Base-by-base conservation (phyloP, 2,888 invertebrate genomes). In the Frankliniella intonsa region DNA sequence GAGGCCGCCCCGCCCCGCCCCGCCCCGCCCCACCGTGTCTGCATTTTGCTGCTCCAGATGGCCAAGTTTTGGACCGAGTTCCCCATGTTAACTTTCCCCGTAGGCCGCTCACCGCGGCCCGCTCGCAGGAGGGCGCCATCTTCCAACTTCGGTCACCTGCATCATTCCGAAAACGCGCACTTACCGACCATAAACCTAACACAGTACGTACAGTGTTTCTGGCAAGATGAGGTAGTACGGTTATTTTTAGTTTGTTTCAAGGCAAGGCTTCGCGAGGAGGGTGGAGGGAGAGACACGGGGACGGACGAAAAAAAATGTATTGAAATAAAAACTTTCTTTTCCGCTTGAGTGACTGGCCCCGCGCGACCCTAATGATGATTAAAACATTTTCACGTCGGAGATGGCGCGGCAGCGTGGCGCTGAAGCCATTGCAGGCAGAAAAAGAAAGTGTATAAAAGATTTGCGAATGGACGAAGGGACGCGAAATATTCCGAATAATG, bases 241-340 rank as follows among this genome's bases (percentile, higher is more conserved):
- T 38, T 38, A 38, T 38, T 38, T 3, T 38, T 38, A 5, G 38
- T 38, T 5, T 38, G 38, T 38, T 38, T 38, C 2, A 5, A 38
- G 38, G 38, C 38, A 38, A 38, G 38, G 38, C 5, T 38, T 38
- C 5, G 5, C 38, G 5, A 38, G 5, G 38, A 38, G 38, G 38
- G 38, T 38, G 38, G 38, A 38, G n/a, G n/a, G n/a, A n/a, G n/a
- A 38, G 38, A 38, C 38, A 5, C 38, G 38, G 2, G 5, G n/a
- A 22, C 25, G 25, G 22, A 76, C n/a, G 12, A 22, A 69, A 69
- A 22, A 65, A 69, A 69, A 69, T 22, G 22, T 22, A 11, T 22
- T 76, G 69, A 76, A 76, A 76, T 25, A 76, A 76, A 76, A 76
- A 76, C 69, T 76, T 25, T 25, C 69, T 76, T 76, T 76, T 76